Evolutionary conservation across 2,888 invertebrate genomes (phyloP).

Genomic region (Eudasyphora cyanicolor): DNA sequence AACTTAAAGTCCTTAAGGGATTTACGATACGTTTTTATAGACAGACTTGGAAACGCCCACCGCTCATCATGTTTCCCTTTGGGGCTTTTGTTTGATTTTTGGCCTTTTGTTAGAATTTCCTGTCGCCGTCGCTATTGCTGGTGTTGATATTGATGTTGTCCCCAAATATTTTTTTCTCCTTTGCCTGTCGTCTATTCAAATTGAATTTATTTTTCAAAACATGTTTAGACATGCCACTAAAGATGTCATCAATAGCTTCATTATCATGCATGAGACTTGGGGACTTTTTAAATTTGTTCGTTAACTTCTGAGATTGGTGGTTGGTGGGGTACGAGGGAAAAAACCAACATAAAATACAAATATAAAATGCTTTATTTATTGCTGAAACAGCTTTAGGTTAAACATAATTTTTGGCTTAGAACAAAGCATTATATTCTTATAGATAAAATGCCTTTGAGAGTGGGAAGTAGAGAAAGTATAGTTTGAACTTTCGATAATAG

Average conservation of each 20-base stretch:
- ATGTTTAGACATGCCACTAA: conserved; percentile 57
- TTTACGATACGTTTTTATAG: conserved; percentile 17
- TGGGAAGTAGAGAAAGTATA: no score
- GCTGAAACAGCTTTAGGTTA: not conserved
- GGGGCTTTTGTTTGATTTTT: conserved; percentile 1
- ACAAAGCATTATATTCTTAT: no score
- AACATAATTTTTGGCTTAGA: not conserved
- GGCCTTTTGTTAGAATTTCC: not conserved
- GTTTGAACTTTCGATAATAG: no score
- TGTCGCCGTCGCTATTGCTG: not conserved
- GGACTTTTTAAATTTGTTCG: not conserved
- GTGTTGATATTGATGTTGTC: conserved; percentile 19
- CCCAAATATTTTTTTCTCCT: not conserved
- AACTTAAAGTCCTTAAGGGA: conserved; percentile 52
- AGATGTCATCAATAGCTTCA: conserved; percentile 62
- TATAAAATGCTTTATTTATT: not conserved
- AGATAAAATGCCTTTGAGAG: no score
- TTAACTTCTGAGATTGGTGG: not conserved
- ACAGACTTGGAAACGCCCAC: conserved; percentile 13
- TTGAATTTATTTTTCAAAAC: conserved; percentile 58
- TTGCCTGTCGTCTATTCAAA: conserved; percentile 37
- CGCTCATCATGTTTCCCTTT: not conserved
- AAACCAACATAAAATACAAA: no score
- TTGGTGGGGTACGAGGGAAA: not conserved
- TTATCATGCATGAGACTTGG: conserved; percentile 24